Evolutionary conservation across 2,888 invertebrate species (phyloP).

Genomic region (Noctua comes): DNA sequence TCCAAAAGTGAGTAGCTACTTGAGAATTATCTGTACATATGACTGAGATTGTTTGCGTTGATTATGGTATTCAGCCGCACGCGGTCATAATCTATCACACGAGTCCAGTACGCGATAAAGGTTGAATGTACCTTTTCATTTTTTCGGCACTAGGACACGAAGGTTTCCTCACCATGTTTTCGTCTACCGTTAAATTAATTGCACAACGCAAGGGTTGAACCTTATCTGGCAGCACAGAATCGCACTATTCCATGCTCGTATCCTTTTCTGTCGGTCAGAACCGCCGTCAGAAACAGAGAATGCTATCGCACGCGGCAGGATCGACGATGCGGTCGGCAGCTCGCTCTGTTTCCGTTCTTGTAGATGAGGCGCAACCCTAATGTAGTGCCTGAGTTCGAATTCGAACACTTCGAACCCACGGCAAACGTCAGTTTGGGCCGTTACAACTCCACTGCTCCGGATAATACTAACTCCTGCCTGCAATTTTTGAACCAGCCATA

Average conservation of each 20-base stretch:
- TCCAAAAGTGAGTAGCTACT: background rate
- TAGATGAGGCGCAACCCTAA: background rate
- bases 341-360: background rate
- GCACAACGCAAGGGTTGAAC: background rate
- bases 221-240: background rate
- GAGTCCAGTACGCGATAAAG: background rate
- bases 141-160: background rate
- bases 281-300: background rate
- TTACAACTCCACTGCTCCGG: background rate
- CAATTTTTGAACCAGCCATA: background rate
- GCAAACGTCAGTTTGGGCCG: background rate
- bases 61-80: background rate
- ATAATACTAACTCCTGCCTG: background rate
- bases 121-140: background rate
- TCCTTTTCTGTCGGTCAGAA: background rate
- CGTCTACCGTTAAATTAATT: background rate
- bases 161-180: background rate
- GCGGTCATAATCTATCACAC: background rate
- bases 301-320: background rate
- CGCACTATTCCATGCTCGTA: background rate
- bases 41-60: constrained; percentile 15
- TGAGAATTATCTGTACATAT: constrained; percentile 8
- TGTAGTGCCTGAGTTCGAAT: too few relatives aligned
- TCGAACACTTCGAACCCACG: background rate
- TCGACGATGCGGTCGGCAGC: background rate